Evolutionary conservation across 2,113 vertebrate species (phyloP).

Genomic region (Rhinoptilus africanus): DNA sequence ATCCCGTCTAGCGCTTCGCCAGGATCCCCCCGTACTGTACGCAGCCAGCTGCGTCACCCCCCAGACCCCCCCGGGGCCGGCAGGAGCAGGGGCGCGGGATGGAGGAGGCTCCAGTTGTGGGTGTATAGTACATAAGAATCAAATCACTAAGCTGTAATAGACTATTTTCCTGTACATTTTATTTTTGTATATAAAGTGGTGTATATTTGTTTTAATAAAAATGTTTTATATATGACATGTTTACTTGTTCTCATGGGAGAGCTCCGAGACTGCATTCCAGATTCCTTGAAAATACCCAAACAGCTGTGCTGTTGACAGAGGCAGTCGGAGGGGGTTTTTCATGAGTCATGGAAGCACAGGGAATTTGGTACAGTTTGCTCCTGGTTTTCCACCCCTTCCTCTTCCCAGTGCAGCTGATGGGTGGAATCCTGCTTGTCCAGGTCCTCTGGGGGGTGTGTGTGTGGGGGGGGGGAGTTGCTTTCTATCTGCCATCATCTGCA

Average conservation of each 20-base stretch:
- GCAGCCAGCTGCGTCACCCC: neutral
- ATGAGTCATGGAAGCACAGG: neutral
- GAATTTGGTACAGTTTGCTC: neutral
- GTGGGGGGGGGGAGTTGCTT: fast-evolving
- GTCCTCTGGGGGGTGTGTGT: neutral
- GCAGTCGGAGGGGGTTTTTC: neutral
- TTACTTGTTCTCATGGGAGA: conserved; percentile 16
- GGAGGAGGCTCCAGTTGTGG: neutral
- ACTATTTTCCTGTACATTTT: conserved; percentile 45
- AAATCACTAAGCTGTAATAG: conserved; percentile 48
- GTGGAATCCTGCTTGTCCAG: neutral
- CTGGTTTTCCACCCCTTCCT: fast-evolving
- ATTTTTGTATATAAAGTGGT: conserved; percentile 71
- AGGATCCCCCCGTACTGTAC: neutral
- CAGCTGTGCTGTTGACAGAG: neutral
- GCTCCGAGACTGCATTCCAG: neutral
- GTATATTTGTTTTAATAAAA: conserved; percentile 77
- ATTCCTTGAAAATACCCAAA: neutral
- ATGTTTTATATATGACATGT: conserved; percentile 51
- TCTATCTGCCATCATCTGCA: neutral
- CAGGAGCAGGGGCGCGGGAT: neutral
- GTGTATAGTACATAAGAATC: neutral
- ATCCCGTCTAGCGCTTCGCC: neutral
- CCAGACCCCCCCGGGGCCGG: neutral
- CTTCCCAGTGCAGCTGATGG: neutral